Conservation (phyloP, 2,797 vertebrate genomes). For the Furcifer pardalis region DNA sequence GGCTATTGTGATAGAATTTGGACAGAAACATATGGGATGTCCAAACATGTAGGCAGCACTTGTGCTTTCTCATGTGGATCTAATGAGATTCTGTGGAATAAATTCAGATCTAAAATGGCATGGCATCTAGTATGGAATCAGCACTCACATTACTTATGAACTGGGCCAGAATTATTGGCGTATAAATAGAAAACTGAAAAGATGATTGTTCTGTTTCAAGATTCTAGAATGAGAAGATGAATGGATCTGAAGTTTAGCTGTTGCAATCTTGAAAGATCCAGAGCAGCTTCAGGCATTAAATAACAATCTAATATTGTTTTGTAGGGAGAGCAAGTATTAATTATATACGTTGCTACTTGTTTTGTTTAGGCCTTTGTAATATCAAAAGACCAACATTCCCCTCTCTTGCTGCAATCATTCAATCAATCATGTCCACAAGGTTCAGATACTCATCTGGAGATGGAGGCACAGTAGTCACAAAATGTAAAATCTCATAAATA, state of each 20-base stretch:
- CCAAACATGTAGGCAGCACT: not conserved
- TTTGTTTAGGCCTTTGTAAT: not conserved
- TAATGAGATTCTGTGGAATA: not conserved
- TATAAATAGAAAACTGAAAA: slow-evolving; percentile 8
- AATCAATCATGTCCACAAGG: not conserved
- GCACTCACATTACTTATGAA: not conserved
- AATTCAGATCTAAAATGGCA: slow-evolving; percentile 3
- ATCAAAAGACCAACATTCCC: not conserved
- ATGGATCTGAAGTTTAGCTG: not conserved
- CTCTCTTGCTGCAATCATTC: not conserved
- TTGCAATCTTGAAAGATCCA: not conserved
- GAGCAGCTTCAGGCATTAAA: not conserved
- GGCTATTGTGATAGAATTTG: not conserved
- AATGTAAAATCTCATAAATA: not conserved
- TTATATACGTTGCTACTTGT: not conserved
- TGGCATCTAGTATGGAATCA: not conserved
- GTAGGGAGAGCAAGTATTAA: not conserved
- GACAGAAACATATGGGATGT: not conserved
- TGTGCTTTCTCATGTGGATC: not conserved
- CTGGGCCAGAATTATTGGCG: not conserved
- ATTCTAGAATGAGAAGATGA: not conserved
- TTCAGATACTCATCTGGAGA: not conserved
- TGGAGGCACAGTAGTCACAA: not conserved
- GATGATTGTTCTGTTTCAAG: not conserved
- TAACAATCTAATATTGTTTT: not conserved